A percentile compares a stretch with the other conserved stretches of the same genome.
Conservation (phyloP, 1,140 invertebrate species). For the Caenorhabditis briggsae region DNA sequence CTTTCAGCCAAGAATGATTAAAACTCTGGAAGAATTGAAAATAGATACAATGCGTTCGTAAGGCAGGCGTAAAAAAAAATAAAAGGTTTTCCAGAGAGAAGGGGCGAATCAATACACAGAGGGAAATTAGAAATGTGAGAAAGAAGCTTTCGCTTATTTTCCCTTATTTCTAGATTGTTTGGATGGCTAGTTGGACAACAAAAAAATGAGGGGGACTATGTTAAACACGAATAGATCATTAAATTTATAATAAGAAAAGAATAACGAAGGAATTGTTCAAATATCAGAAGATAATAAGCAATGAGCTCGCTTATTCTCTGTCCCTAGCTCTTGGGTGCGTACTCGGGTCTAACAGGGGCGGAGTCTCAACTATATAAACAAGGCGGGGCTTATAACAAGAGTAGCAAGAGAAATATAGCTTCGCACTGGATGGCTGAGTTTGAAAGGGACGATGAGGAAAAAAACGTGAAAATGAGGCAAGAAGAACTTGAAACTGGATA, state of each 20-base stretch:
- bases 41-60: neutral
- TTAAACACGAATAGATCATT: neutral
- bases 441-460: constrained; percentile 15
- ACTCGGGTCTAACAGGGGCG: neutral
- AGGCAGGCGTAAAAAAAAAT: neutral
- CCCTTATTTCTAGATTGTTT: neutral
- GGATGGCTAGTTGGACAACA: neutral
- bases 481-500: constrained; percentile 44
- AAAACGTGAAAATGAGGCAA: constrained; percentile 30
- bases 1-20: neutral
- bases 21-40: neutral
- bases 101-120: neutral
- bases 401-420: too few species aligned
- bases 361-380: neutral
- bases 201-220: neutral
- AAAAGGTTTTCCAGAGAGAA: neutral
- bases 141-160: neutral
- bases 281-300: neutral
- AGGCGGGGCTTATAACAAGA: constrained; percentile 7
- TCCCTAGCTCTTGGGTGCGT: neutral
- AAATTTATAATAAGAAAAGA: neutral
- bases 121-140: constrained; percentile 10
- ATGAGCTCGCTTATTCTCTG: neutral
- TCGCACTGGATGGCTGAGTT: constrained; percentile 47
- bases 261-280: neutral